Base-by-base conservation (phyloP, 2,113 vertebrate genomes). In the Odobenus rosmarus region DNA sequence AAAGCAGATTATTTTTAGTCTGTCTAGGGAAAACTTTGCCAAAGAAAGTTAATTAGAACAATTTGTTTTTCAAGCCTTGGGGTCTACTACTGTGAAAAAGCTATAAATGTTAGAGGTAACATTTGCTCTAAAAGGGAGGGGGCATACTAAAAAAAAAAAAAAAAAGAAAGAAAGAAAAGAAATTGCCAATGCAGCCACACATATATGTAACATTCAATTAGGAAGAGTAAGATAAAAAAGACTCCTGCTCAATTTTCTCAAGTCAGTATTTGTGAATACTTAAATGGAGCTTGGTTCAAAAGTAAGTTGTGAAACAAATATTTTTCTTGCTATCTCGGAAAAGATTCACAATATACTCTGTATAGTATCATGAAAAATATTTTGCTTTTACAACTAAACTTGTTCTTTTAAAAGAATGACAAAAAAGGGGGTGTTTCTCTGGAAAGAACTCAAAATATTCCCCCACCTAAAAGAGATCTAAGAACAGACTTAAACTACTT, bases 21-120 rank as follows among this genome's bases (percentile, higher is more conserved):
- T 88, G 69, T 16, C 15, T n/a, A 19, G 9, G 14, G 74, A 26
- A 72, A 91, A 71, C 7, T 42, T 24, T 93, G 49, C 15, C 5
- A 24, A 74, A 93, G 49, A 72, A 81, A 53, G 14, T 79, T 90
- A 64, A 90, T 90, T 87, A 87, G 57, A 74, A 74, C 87, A 91
- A 94, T 74, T 91, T 91, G 51, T 82, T 90, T 96, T 64, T 42
- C 46, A 71, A 77, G 69, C 26, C 93, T 59, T 42, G 16, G 26
- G 31, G 49, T 86, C 24, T 76, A 69, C 36, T 42, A 59, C 33
- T n/a, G 2, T 33, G 23, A 82, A 26, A 9, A 91, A 82, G 59
- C 13, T 91, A 24, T 76, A 76, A 91, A 42, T 74, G 11, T 76
- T 67, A 76, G 13, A 62, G 18, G 23, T 62, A 93, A 59, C 14